Evolutionary conservation across 2,888 invertebrate genomes (phyloP).

Genomic region (Agonopterix arenella): DNA sequence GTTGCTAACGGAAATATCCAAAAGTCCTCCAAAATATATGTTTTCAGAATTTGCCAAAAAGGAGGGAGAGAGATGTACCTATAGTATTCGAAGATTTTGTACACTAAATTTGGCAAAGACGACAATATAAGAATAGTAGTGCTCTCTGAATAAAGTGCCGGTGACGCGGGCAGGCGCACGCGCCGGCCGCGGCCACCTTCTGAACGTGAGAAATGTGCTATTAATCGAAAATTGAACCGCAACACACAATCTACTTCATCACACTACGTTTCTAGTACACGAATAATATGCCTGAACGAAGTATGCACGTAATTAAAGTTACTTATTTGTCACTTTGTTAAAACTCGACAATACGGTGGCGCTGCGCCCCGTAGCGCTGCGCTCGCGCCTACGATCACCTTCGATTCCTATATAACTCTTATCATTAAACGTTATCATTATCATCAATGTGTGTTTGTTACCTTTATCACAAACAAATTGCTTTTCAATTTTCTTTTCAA

Average conservation of each 20-base stretch:
- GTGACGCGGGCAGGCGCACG: neutral
- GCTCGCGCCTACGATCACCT: constrained; percentile 11
- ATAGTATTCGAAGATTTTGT: constrained; percentile 26
- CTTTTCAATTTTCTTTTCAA: constrained; percentile 13
- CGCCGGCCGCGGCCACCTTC: neutral
- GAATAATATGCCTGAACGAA: constrained; percentile 19
- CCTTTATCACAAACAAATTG: constrained; percentile 28
- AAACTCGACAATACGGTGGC: constrained; percentile 12
- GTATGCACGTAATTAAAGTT: constrained; percentile 17
- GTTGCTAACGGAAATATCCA: constrained; percentile 63
- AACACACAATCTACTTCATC: constrained; percentile 31
- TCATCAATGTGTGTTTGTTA: neutral
- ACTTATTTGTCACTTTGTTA: constrained; percentile 29
- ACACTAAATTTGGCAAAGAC: constrained; percentile 44
- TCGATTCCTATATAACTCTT: constrained; percentile 12
- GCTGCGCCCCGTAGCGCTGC: neutral
- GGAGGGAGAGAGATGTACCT: constrained; percentile 33
- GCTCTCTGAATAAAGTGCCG: constrained; percentile 12
- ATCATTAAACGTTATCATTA: constrained; percentile 13
- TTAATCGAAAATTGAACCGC: constrained; percentile 19
- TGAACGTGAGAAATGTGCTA: neutral
- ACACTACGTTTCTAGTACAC: constrained; percentile 33
- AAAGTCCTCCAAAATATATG: constrained; percentile 64
- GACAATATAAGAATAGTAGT: constrained; percentile 14
- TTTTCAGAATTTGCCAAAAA: constrained; percentile 46